Percentiles rank a stretch among this genome's conserved stretches.
phyloP scores from a whole-genome alignment of 2,113 vertebrate genomes.

The Osmerus eperlanus region DNA sequence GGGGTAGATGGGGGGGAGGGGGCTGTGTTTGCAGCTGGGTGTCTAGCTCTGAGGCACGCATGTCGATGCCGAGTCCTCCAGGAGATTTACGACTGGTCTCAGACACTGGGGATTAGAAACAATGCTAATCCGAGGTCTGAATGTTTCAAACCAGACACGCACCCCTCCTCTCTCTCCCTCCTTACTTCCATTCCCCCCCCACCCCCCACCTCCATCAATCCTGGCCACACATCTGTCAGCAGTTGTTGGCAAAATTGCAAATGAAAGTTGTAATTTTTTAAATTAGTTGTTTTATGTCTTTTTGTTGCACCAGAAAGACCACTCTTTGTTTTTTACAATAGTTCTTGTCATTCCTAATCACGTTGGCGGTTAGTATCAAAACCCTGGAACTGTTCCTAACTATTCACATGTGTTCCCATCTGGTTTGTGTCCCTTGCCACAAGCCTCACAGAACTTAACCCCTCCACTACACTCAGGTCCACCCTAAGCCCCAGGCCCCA shows the following conservation, averaged over 20 bases:
- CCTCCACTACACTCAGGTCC: conserved; percentile 5
- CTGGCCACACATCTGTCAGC: conserved; percentile 42
- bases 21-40: conserved; percentile 49
- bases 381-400: conserved; percentile 45
- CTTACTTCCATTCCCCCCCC: neutral
- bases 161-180: conserved; percentile 17
- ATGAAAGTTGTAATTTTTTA: conserved; percentile 52
- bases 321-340: conserved; percentile 31
- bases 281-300: conserved; percentile 41
- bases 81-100: conserved; percentile 61
- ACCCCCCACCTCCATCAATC: conserved; percentile 18
- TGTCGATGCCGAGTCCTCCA: conserved; percentile 36
- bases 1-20: conserved; percentile 14
- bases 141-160: conserved; percentile 46
- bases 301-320: conserved; percentile 10
- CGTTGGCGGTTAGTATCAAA: conserved; percentile 61
- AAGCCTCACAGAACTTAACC: conserved; percentile 8
- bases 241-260: conserved; percentile 46
- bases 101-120: conserved; percentile 60
- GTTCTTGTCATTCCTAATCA: conserved; percentile 51
- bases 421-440: conserved; percentile 44
- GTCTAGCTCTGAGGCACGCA: conserved; percentile 30
- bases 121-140: conserved; percentile 50
- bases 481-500: conserved; percentile 15
- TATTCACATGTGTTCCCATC: conserved; percentile 58